These are phyloP conservation scores for Takifugu bimaculatus DNA, from an alignment of 2,113 vertebrate genomes.

Conservation along the genomic window DNA sequence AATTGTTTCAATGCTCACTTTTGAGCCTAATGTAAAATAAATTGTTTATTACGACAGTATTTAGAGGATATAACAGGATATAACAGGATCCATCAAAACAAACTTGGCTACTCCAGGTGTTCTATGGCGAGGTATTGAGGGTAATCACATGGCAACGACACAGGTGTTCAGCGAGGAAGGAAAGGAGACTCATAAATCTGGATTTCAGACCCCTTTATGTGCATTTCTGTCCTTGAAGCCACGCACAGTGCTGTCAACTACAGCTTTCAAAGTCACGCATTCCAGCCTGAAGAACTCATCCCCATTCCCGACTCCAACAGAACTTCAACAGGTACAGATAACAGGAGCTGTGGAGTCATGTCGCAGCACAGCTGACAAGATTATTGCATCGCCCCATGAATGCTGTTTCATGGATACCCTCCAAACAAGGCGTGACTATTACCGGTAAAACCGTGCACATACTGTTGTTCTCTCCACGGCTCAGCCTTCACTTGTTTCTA, in stretches of 20 bases:
- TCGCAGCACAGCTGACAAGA: background rate
- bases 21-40: too few relatives aligned
- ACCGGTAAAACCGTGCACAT: background rate
- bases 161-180: constrained; percentile 25
- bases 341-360: background rate
- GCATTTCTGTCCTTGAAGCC: constrained; percentile 26
- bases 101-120: too few relatives aligned
- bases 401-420: background rate
- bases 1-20: background rate
- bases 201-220: constrained; percentile 18
- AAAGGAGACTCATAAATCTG: constrained; percentile 16
- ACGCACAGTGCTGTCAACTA: constrained; percentile 30
- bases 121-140: too few relatives aligned
- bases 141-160: background rate
- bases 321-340: constrained; percentile 14
- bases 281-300: background rate
- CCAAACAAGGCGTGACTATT: background rate
- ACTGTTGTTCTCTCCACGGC: constrained; percentile 22
- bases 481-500: constrained; percentile 22
- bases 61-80: background rate
- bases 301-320: background rate
- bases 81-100: background rate
- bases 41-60: too few relatives aligned
- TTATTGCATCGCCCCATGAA: constrained; percentile 1
- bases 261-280: constrained; percentile 32